Evolutionary conservation across 92 coral and sea anemone species (phyloP).

Genomic region (Plumapathes pennacea): DNA sequence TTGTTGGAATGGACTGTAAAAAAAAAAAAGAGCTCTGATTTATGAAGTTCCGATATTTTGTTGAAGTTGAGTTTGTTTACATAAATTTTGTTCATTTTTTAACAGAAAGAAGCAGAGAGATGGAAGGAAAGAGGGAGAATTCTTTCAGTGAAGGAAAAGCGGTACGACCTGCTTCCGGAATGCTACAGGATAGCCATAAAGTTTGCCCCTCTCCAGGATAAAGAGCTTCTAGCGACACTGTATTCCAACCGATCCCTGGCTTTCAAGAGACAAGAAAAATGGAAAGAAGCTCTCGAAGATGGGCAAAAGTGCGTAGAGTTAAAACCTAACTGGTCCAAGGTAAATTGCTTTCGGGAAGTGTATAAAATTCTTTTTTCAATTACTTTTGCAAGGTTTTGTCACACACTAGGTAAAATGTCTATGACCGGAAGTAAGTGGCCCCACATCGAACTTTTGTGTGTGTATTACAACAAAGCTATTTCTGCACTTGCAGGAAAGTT

Average conservation of each 20-base stretch:
- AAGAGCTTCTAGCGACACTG: slow-evolving; percentile 34
- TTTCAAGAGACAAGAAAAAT: slow-evolving; percentile 17
- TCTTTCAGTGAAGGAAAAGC: not conserved
- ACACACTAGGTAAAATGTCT: too few relatives aligned
- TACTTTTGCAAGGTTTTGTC: too few relatives aligned
- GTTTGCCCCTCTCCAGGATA: slow-evolving; percentile 10
- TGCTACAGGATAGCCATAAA: slow-evolving; percentile 25
- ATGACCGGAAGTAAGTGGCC: too few relatives aligned
- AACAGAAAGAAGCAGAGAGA: slow-evolving; percentile 36
- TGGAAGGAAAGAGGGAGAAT: slow-evolving; percentile 49
- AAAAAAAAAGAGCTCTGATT: too few relatives aligned
- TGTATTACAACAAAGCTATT: too few relatives aligned
- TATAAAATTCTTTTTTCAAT: too few relatives aligned
- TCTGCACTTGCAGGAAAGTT: too few relatives aligned
- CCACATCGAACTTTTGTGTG: too few relatives aligned
- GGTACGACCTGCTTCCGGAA: not conserved
- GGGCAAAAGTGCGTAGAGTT: slow-evolving; percentile 32
- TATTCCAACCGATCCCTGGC: slow-evolving; percentile 48
- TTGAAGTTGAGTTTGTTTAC: too few relatives aligned
- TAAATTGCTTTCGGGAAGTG: not conserved
- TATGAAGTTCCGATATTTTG: too few relatives aligned
- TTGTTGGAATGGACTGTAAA: not conserved
- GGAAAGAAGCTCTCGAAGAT: slow-evolving; percentile 35
- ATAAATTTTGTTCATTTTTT: too few relatives aligned
- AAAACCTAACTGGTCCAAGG: slow-evolving; percentile 54